Percentiles rank a stretch among this genome's conserved stretches.
phyloP scores from a whole-genome alignment of 2,888 invertebrate species.

The Ophion ventricosus region DNA sequence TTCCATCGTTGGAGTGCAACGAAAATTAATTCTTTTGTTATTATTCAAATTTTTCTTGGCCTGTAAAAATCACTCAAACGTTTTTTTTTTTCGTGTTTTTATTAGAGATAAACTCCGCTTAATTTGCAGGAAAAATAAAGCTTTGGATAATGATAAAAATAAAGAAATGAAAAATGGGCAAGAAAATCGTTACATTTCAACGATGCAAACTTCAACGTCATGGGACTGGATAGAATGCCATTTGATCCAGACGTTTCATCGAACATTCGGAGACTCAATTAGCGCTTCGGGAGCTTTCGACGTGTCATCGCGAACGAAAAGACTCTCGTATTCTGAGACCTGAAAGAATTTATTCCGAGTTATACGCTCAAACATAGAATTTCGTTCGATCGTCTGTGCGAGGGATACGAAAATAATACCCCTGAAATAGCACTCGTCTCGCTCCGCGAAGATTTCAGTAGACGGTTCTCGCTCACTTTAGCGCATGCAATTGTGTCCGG shows the following conservation, averaged over 20 bases:
- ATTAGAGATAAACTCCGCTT: no score
- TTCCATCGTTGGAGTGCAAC: no score
- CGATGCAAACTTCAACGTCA: background rate
- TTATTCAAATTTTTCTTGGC: no score
- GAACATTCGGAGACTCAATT: slow-evolving; percentile 31
- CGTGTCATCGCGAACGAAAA: slow-evolving; percentile 3
- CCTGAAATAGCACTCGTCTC: background rate
- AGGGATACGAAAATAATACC: background rate
- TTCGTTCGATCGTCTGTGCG: background rate
- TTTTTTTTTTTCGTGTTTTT: no score
- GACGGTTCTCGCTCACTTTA: background rate
- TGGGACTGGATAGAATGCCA: slow-evolving; percentile 3
- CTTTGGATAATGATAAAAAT: no score
- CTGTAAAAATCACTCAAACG: no score
- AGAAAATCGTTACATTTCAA: no score
- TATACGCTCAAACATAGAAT: background rate
- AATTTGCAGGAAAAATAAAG: no score
- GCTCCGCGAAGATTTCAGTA: background rate
- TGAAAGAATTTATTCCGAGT: background rate
- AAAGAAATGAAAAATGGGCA: no score
- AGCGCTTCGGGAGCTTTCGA: slow-evolving; percentile 29
- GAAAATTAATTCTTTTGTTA: no score
- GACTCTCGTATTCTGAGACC: background rate
- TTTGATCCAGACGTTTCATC: slow-evolving; percentile 24
- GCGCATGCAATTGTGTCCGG: background rate